Conservation (phyloP, 2,113 vertebrate genomes). For the Cebidichthys violaceus region DNA sequence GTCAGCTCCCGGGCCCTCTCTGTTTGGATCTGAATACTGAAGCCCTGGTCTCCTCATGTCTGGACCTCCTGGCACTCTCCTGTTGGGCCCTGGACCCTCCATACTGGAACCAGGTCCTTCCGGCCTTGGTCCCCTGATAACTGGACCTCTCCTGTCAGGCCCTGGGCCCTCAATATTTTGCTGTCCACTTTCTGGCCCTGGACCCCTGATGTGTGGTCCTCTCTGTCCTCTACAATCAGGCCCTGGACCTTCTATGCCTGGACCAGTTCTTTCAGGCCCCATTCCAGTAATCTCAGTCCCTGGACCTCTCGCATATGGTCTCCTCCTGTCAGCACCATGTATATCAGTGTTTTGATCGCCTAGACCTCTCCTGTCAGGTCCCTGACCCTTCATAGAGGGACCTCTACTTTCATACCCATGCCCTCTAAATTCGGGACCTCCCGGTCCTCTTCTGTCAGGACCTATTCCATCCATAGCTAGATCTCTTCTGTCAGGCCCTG, state of each 20-base stretch:
- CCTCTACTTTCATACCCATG: conserved; percentile 19
- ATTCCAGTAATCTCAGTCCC: conserved; percentile 2
- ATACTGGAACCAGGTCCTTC: conserved; percentile 10
- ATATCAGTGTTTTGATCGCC: conserved; percentile 21
- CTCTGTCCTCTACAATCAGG: conserved; percentile 13
- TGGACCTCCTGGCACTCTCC: conserved; percentile 35
- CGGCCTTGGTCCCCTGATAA: conserved; percentile 6
- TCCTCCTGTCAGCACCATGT: conserved; percentile 22
- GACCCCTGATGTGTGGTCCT: conserved; percentile 18
- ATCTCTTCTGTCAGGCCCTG: conserved; percentile 8
- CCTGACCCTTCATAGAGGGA: background rate
- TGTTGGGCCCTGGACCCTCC: conserved; percentile 3
- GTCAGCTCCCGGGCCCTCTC: background rate
- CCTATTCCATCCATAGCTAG: background rate
- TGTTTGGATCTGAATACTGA: conserved; percentile 36
- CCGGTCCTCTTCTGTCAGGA: background rate
- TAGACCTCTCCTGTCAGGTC: background rate
- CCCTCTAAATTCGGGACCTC: conserved; percentile 16
- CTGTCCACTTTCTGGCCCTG: conserved; percentile 7
- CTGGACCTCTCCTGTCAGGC: conserved; percentile 15
- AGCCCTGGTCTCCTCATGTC: conserved; percentile 27
- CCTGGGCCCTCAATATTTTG: conserved; percentile 18
- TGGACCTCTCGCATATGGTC: background rate
- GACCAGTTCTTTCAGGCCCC: conserved; percentile 25
- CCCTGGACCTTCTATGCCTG: conserved; percentile 2